Evolutionary conservation across 2,888 invertebrate genomes (phyloP).

Genomic region (Aspidiotus rigidus): DNA sequence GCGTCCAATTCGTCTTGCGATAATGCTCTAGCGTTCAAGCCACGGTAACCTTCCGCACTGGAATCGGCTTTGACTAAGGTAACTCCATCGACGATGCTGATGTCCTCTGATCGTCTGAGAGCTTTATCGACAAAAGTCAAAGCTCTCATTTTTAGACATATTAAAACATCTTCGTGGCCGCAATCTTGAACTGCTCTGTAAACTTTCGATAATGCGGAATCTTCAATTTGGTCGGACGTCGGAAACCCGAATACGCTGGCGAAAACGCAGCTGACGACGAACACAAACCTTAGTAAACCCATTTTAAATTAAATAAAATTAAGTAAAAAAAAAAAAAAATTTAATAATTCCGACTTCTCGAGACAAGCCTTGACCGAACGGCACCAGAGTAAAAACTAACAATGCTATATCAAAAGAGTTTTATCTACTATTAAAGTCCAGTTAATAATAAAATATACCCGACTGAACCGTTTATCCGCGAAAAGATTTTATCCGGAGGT

Average conservation of each 20-base stretch:
- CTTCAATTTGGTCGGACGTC: constrained; percentile 35
- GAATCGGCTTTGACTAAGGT: constrained; percentile 47
- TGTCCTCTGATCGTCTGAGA: constrained; percentile 46
- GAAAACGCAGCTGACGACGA: constrained; percentile 26
- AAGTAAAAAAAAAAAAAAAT: neutral
- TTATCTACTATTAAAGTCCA: constrained; percentile 29
- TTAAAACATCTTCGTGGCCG: constrained; percentile 55
- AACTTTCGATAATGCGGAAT: constrained; percentile 49
- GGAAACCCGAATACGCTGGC: constrained; percentile 33
- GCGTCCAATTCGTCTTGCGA: constrained; percentile 45
- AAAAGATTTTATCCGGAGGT: constrained; percentile 26
- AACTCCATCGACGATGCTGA: constrained; percentile 45
- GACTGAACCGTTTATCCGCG: constrained; percentile 28
- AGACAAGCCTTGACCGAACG: constrained; percentile 28
- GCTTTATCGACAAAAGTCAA: constrained; percentile 59
- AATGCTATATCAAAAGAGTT: constrained; percentile 27
- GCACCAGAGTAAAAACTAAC: constrained; percentile 30
- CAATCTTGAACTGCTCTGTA: constrained; percentile 62
- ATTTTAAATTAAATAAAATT: constrained; percentile 9
- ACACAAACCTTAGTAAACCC: constrained; percentile 27
- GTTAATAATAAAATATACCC: constrained; percentile 30
- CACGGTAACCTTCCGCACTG: constrained; percentile 41
- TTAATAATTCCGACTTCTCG: neutral
- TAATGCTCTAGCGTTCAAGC: constrained; percentile 40
- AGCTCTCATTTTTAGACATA: constrained; percentile 68